Conservation (phyloP, 2,797 vertebrate species). For the Clamator glandarius region DNA sequence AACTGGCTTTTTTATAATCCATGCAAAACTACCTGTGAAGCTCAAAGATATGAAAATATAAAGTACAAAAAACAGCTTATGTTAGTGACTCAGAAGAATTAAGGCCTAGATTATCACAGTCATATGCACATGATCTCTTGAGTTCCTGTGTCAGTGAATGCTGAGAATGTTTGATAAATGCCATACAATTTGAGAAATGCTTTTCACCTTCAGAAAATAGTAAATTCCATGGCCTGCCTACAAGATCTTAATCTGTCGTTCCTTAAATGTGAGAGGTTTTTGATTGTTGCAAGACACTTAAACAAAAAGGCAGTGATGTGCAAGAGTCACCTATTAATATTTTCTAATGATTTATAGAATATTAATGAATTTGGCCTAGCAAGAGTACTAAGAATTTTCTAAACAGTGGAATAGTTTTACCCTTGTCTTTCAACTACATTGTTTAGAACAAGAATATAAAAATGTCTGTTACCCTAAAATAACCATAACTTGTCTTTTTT, state of each 20-base stretch:
- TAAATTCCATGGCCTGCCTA: background rate
- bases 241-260: background rate
- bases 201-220: background rate
- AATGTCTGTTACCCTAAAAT: background rate
- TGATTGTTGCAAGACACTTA: background rate
- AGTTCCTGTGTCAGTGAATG: background rate
- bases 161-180: background rate
- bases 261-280: background rate
- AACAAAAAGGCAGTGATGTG: background rate
- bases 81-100: background rate
- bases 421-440: background rate
- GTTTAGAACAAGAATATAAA: background rate
- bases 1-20: background rate
- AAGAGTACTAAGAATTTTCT: background rate
- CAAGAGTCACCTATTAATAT: background rate
- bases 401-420: background rate
- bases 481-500: background rate
- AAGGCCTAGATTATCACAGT: background rate
- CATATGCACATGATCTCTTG: background rate
- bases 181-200: background rate
- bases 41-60: background rate
- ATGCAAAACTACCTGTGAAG: background rate
- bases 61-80: background rate
- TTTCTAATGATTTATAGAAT: background rate
- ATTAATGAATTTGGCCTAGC: background rate